These are phyloP conservation scores for Drosophila rubida DNA, from an alignment of 2,888 invertebrate genomes.

Conservation along the genomic window DNA sequence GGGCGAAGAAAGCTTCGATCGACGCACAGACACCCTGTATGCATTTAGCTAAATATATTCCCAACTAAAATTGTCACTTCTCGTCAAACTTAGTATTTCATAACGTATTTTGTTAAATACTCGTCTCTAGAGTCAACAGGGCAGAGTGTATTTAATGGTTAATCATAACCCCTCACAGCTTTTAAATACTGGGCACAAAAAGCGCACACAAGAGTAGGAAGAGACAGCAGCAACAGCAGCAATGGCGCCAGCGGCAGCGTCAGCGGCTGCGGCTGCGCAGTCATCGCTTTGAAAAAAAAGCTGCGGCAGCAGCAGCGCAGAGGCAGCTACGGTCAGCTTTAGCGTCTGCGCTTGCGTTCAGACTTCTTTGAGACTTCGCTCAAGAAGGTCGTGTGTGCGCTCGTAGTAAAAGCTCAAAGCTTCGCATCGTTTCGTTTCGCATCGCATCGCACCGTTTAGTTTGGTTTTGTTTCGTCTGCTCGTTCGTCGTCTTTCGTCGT, in stretches of 20 bases:
- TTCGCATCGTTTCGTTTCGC: slow-evolving; percentile 30
- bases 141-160: not conserved
- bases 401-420: slow-evolving; percentile 36
- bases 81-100: too few species aligned
- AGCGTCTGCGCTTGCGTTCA: slow-evolving; percentile 78
- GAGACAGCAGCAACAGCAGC: slow-evolving; percentile 34
- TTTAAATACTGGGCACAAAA: slow-evolving; percentile 21
- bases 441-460: slow-evolving; percentile 18
- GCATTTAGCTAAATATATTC: not conserved
- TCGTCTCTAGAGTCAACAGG: too few species aligned
- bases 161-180: not conserved
- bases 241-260: slow-evolving; percentile 9
- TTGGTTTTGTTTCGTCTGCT: slow-evolving; percentile 17
- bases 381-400: slow-evolving; percentile 84
- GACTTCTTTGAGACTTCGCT: slow-evolving; percentile 85
- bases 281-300: too few species aligned
- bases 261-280: slow-evolving; percentile 28
- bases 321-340: slow-evolving; percentile 60
- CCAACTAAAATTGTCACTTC: too few species aligned
- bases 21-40: slow-evolving; percentile 7
- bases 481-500: slow-evolving; percentile 24
- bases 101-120: too few species aligned
- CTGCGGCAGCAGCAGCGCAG: slow-evolving; percentile 9
- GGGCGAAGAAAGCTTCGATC: not conserved
- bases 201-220: slow-evolving; percentile 46